phyloP scores from a whole-genome alignment of 1,140 invertebrate species.

The Aphidius ervi region DNA sequence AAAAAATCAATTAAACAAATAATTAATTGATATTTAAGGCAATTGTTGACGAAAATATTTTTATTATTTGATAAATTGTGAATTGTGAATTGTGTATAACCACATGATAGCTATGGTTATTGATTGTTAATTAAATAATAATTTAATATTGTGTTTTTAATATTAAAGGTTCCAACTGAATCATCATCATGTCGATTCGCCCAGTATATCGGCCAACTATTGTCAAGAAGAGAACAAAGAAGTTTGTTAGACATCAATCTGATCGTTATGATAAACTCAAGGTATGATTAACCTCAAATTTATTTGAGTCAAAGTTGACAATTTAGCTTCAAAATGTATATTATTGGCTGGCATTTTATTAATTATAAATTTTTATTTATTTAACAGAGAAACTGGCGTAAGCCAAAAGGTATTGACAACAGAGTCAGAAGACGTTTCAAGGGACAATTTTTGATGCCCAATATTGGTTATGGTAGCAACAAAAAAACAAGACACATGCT shows the following conservation, averaged over 20 bases:
- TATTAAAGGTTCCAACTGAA: constrained; percentile 29
- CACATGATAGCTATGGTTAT: constrained; percentile 15
- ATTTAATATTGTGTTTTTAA: constrained; percentile 19
- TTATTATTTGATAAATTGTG: neutral
- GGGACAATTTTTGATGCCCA: constrained; percentile 98
- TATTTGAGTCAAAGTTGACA: neutral
- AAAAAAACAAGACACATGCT: constrained; percentile 93
- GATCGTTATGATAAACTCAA: constrained; percentile 94
- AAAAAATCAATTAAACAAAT: too few relatives aligned
- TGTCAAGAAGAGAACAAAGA: constrained; percentile 94
- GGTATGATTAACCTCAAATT: constrained; percentile 54
- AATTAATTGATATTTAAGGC: too few relatives aligned
- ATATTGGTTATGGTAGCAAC: constrained; percentile 97
- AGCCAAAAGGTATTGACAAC: constrained; percentile 99
- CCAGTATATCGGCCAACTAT: constrained; percentile 84
- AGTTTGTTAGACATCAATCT: constrained; percentile 94
- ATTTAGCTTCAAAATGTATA: neutral
- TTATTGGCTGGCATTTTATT: neutral
- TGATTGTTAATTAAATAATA: neutral
- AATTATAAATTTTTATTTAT: constrained; percentile 27
- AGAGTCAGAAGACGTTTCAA: constrained; percentile 97
- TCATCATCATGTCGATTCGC: constrained; percentile 70
- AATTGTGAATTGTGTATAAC: neutral
- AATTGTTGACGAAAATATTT: too few relatives aligned
- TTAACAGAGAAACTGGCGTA: constrained; percentile 78